Base-by-base conservation (phyloP, 2,888 invertebrate species). In the Melanophora roralis region DNA sequence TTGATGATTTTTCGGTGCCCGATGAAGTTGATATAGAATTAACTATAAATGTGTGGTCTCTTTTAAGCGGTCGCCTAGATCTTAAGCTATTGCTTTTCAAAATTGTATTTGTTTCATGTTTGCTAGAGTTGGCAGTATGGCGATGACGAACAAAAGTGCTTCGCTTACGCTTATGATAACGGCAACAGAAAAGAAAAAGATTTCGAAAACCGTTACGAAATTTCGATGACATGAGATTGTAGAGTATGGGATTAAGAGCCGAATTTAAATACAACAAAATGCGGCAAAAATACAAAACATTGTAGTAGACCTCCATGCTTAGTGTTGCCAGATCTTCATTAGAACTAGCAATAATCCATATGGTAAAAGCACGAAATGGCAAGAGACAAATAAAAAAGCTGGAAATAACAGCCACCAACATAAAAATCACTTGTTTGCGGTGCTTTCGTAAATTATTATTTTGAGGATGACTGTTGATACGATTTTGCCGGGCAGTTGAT, bases 211-310 rank as follows among this genome's bases (percentile, higher is more conserved):
- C 96, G 62, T 94, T 94, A 8, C 97, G 92, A 90, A 97, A 97
- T 88, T 97, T 97, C 1, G 96, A 95, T 75, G 96, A 96, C 94
- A 97, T 96, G 69, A 97, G 92, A 89, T 97, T 97, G 90, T 97
- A 97, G 64, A 97, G 91, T 85, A 97, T 95, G 11, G 97, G 97
- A 91, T 97, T 97, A 69, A 97, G 93, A 11, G 97, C 97, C 57
- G 97, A 97, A 90, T 97, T 97, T 67, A 97, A 92, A 90, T 97
- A 96, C 83, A 96, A 91, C 95, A 97, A 95, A 68, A 96, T 94
- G 83, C 97, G 93, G 87, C 95, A 95, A 90, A 96, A 95, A 89
- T 95, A 96, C 81, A 97, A 91, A 78, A 97, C 91, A 88, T 94
- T 94, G 90, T 95, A 96, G 89, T 95, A 97, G 68, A 93, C 93